Conservation (phyloP, 2,113 vertebrate genomes). For the Pollachius pollachius region DNA sequence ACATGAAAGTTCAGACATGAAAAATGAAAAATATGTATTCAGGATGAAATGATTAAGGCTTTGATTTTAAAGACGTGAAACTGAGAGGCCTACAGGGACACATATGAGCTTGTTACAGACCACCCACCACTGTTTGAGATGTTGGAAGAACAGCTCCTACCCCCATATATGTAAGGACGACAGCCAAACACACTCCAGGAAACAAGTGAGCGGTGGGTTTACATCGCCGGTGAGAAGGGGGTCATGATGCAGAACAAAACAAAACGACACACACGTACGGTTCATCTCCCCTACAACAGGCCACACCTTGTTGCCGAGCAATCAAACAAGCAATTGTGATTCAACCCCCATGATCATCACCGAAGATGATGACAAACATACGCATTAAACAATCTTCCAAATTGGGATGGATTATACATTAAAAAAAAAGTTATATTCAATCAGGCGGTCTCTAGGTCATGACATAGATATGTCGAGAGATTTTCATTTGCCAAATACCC, state of each 20-base stretch:
- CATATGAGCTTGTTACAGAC: constrained; percentile 51
- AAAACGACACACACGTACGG: constrained; percentile 27
- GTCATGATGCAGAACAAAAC: constrained; percentile 37
- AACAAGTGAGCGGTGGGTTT: constrained; percentile 39
- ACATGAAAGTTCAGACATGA: too few relatives aligned
- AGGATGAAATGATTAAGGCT: too few relatives aligned
- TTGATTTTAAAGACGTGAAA: not conserved
- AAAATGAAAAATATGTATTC: too few relatives aligned
- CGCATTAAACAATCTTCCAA: not conserved
- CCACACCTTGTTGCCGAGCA: constrained; percentile 25
- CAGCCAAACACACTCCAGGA: constrained; percentile 43
- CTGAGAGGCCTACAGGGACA: not conserved
- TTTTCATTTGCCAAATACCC: too few relatives aligned
- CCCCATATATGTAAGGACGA: constrained; percentile 40
- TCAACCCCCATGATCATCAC: too few relatives aligned
- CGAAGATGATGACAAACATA: not conserved
- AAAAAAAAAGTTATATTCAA: too few relatives aligned
- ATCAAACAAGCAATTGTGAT: not conserved
- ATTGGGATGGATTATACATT: too few relatives aligned
- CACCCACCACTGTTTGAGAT: constrained; percentile 56
- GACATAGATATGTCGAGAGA: too few relatives aligned
- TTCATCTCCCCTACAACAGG: constrained; percentile 38
- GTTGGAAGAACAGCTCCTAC: constrained; percentile 49
- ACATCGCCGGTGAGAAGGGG: constrained; percentile 41
- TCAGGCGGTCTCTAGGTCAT: too few relatives aligned